A percentile compares a stretch with the other conserved stretches of the same genome.
These are phyloP conservation scores for Lasioglossum marginatum DNA, from an alignment of 2,888 invertebrate genomes.

Conservation along the genomic window DNA sequence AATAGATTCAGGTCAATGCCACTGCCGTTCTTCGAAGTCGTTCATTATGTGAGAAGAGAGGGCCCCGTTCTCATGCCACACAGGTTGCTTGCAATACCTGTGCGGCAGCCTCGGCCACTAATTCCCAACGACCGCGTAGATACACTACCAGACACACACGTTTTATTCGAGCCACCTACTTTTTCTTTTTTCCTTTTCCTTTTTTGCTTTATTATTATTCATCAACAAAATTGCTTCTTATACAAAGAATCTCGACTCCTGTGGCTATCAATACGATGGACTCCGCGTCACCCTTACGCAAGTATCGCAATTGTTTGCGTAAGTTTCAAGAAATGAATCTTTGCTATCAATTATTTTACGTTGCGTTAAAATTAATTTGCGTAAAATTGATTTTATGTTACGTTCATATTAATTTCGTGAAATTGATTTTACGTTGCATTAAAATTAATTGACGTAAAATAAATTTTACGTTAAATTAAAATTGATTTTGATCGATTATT, in stretches of 20 bases:
- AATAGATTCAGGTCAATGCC: constrained; percentile 78
- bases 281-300: not conserved
- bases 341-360: not conserved
- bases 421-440: too few species aligned
- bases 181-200: not conserved
- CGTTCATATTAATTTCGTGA: too few species aligned
- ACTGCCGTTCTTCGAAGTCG: constrained; percentile 74
- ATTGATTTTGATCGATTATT: too few species aligned
- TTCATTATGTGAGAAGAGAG: constrained; percentile 74
- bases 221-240: not conserved
- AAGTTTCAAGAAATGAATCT: not conserved
- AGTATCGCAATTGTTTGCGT: not conserved
- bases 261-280: not conserved
- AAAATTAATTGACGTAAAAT: too few species aligned
- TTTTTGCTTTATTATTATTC: not conserved
- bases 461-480: too few species aligned
- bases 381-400: not conserved
- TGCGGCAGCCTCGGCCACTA: constrained; percentile 52
- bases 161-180: constrained; percentile 29
- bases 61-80: constrained; percentile 73
- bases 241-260: not conserved
- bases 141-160: constrained; percentile 35
- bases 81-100: constrained; percentile 69
- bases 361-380: too few species aligned
- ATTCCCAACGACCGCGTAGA: constrained; percentile 63